Evolutionary conservation across 2,113 vertebrate genomes (phyloP).

Genomic region (Grantiella picta): DNA sequence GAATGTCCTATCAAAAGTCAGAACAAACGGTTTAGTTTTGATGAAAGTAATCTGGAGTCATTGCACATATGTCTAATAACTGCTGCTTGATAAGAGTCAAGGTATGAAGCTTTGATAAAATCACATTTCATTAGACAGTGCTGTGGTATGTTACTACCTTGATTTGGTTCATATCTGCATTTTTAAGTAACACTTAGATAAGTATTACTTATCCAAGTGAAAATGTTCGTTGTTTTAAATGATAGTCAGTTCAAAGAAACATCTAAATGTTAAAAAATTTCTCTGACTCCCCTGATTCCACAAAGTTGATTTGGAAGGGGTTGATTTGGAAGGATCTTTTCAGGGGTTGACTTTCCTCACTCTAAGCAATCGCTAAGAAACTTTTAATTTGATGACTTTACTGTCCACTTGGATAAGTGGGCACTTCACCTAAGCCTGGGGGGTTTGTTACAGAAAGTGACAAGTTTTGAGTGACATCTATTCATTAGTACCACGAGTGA

Average conservation of each 20-base stretch:
- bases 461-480: neutral
- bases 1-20: neutral
- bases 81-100: neutral
- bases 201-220: neutral
- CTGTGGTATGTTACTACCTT: neutral
- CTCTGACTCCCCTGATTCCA: neutral
- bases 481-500: neutral
- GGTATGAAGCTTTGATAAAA: conserved; percentile 19
- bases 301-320: neutral
- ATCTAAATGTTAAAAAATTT: neutral
- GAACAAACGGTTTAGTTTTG: conserved; percentile 54
- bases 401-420: neutral
- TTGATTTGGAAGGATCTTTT: neutral
- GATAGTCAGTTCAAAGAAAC: neutral
- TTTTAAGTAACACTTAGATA: neutral
- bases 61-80: neutral
- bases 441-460: neutral
- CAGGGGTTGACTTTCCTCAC: neutral
- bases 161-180: neutral
- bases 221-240: neutral
- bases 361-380: neutral
- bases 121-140: neutral
- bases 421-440: neutral
- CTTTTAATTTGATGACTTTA: neutral
- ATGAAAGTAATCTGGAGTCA: neutral